A percentile compares a stretch with the other conserved stretches of the same genome.
These are phyloP conservation scores for Zoanthus solanderi DNA, from an alignment of 92 coral and sea anemone genomes.

Conservation along the genomic window DNA sequence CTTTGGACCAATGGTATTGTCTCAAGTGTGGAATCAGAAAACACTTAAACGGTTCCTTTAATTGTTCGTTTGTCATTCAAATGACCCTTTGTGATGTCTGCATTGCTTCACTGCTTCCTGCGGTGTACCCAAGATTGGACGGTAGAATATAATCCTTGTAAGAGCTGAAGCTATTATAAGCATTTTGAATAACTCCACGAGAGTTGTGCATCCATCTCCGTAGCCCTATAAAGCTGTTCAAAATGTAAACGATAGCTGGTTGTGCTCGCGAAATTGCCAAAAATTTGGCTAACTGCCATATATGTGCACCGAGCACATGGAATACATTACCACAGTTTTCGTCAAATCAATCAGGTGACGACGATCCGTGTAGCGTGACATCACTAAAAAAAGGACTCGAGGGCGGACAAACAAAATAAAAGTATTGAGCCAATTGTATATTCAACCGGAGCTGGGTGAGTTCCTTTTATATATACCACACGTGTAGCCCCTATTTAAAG, in stretches of 20 bases:
- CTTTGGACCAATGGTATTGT: conserved; percentile 87
- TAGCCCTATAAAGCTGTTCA: background rate
- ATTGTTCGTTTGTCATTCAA: conserved; percentile 97
- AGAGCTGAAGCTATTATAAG: conserved; percentile 7
- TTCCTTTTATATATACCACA: background rate
- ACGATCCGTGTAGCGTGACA: conserved; percentile 66
- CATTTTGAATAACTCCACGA: conserved; percentile 1
- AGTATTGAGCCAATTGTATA: background rate
- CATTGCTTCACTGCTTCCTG: conserved; percentile 63
- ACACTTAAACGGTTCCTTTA: conserved; percentile 97
- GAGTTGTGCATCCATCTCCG: background rate
- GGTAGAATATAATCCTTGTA: conserved; percentile 20
- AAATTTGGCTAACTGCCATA: conserved; percentile 83
- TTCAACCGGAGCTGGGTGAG: background rate
- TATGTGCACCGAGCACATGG: conserved; percentile 82
- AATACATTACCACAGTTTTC: conserved; percentile 73
- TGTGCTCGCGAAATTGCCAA: conserved; percentile 36
- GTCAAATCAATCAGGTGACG: conserved; percentile 54
- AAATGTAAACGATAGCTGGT: conserved; percentile 26
- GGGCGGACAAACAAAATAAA: conserved; percentile 43
- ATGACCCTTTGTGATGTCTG: conserved; percentile 65
- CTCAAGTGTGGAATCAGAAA: conserved; percentile 76
- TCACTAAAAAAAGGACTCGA: conserved; percentile 38
- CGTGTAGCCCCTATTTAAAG: background rate
- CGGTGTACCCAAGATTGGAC: conserved; percentile 27